phyloP scores from a whole-genome alignment of 2,113 vertebrate genomes.

The Tachysurus vachellii region DNA sequence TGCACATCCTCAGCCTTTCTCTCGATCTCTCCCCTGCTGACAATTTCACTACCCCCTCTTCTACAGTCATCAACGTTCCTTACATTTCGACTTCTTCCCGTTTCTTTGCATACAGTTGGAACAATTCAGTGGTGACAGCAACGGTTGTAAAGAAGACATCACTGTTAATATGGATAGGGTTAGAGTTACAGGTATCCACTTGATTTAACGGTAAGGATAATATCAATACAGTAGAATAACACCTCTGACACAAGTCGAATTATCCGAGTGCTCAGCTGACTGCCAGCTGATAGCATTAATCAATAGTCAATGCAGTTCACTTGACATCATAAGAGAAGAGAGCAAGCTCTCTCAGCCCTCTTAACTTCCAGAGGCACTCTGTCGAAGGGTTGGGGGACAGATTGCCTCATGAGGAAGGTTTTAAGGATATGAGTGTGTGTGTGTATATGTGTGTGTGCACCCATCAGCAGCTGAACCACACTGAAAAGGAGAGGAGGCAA shows the following conservation, averaged over 20 bases:
- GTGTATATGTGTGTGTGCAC: slow-evolving; percentile 31
- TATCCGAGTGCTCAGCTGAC: slow-evolving; percentile 39
- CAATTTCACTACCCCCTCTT: slow-evolving; percentile 46
- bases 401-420: slow-evolving; percentile 53
- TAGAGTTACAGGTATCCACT: slow-evolving; percentile 38
- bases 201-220: slow-evolving; percentile 24
- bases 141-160: slow-evolving; percentile 36
- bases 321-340: slow-evolving; percentile 15
- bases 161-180: slow-evolving; percentile 28
- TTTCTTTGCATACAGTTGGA: slow-evolving; percentile 39
- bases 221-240: slow-evolving; percentile 37
- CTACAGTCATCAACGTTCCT: slow-evolving; percentile 41
- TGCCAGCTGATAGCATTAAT: slow-evolving; percentile 48
- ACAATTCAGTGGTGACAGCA: slow-evolving; percentile 37
- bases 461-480: slow-evolving; percentile 49
- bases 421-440: slow-evolving; percentile 33
- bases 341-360: slow-evolving; percentile 39
- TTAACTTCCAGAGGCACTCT: slow-evolving; percentile 37
- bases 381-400: slow-evolving; percentile 30
- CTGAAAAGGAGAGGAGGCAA: slow-evolving; percentile 54
- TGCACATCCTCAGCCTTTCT: slow-evolving; percentile 31
- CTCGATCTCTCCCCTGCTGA: slow-evolving; percentile 40
- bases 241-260: slow-evolving; percentile 8
- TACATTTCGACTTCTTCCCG: slow-evolving; percentile 40
- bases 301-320: slow-evolving; percentile 48